These are phyloP conservation scores for Alligator mississippiensis DNA, from an alignment of 2,113 vertebrate genomes.

Conservation along the genomic window DNA sequence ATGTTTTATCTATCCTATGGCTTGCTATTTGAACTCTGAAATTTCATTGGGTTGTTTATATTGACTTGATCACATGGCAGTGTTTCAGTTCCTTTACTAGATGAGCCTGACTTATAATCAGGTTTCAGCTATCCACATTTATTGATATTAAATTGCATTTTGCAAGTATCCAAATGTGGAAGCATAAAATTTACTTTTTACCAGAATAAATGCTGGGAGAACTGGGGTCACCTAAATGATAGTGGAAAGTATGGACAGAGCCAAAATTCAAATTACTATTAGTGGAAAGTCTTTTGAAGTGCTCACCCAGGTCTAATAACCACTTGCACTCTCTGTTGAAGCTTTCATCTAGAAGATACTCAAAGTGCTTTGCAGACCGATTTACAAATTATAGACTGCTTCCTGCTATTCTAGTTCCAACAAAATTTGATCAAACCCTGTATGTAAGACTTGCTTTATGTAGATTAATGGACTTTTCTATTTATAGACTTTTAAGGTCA, in stretches of 20 bases:
- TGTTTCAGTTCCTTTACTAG: background rate
- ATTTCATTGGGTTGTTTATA: background rate
- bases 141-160: background rate
- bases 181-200: background rate
- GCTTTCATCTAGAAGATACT: background rate
- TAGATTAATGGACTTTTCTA: background rate
- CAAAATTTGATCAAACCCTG: background rate
- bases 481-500: background rate
- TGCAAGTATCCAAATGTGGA: background rate
- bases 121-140: background rate
- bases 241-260: background rate
- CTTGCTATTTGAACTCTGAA: background rate
- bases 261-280: background rate
- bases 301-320: background rate
- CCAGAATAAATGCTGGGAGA: background rate
- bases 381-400: background rate
- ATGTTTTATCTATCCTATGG: background rate
- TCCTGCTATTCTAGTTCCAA: background rate
- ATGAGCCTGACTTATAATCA: background rate
- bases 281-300: background rate
- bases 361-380: background rate
- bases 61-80: background rate
- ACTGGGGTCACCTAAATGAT: background rate
- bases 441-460: background rate
- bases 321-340: background rate